Conservation (phyloP, 92 coral and sea anemone genomes). For the Pocillopora grandis region DNA sequence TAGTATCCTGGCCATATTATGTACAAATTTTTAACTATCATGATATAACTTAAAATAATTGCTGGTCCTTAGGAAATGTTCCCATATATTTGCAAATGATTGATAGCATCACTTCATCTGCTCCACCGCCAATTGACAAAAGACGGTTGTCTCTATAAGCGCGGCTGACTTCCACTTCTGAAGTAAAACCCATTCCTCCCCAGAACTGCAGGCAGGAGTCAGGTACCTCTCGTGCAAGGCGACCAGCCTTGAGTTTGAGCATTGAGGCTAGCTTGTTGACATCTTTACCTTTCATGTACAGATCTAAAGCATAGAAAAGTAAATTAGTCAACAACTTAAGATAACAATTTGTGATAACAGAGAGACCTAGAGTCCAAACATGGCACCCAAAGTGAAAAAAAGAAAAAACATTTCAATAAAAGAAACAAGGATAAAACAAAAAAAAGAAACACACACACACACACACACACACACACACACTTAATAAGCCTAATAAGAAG, state of each 20-base stretch:
- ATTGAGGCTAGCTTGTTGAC: conserved; percentile 91
- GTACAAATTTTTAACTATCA: neutral
- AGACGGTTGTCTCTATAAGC: conserved; percentile 83
- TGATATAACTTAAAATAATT: neutral
- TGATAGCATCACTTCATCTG: conserved; percentile 98
- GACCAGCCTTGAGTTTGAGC: conserved; percentile 94
- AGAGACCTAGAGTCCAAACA: too few species aligned
- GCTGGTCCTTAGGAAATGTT: conserved; percentile 61
- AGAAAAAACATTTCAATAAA: neutral
- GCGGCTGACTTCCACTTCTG: conserved; percentile 88
- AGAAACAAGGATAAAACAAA: neutral
- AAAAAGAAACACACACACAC: neutral
- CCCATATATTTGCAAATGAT: conserved; percentile 92
- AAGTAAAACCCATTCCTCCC: conserved; percentile 99
- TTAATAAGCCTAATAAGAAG: neutral
- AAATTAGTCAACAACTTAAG: neutral
- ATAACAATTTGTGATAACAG: too few species aligned
- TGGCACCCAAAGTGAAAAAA: neutral
- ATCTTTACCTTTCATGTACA: conserved; percentile 83
- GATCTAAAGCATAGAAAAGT: conserved; percentile 52
- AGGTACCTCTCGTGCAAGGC: conserved; percentile 81
- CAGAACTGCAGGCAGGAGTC: conserved; percentile 97
- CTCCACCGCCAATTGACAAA: conserved; percentile 97
- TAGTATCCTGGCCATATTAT: too few species aligned
- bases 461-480: neutral